Evolutionary conservation across 1,140 invertebrate genomes (phyloP), one percentile per base, ranked within the genome.

Genomic region (Phortica variegata): DNA sequence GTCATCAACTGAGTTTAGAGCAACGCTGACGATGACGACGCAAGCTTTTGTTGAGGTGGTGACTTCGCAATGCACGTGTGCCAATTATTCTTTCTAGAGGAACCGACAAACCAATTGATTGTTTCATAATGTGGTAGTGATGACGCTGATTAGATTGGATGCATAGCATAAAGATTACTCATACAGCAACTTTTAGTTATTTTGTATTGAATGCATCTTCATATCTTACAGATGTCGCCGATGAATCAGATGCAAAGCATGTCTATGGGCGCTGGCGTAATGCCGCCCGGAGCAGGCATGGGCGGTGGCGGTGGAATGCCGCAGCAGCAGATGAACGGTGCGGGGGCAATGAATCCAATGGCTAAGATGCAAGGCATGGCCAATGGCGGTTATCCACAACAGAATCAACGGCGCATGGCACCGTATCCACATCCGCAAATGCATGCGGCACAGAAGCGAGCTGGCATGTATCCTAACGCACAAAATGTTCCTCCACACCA

Each of bases 401-500:
- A 66, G 29, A 49, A 61, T 15, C 80, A 80, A 32, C 82, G 88
- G 56, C 79, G 90, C 61, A 80, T 90, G 75, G 80, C 87, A 16
- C 89, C 90, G 0, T 93, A 91, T 77, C 88, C 89, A 2, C 84
- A 83, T 41, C 87, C 88, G 6, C 83, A 84, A 18, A 88, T 90
- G 84, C 86, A 91, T 62, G 89, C 90, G 83, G 81, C 83, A 21
- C 88, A 91, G 61, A 90, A 92, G 66, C 47, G 74, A 9, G 62
- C 57, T 16, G 68, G 54, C 26, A 70, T 73, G 57, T 71, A 75
- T 38, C 65, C 70, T 7, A 66, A 61, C 18, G 57, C 52, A 36
- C 68, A 52, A 33, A 55, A 48, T 43, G 47, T 55, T 43, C 52
- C 55, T 52, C 16, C 55, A 48, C 61, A 63, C 32, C 68, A 65